Base-by-base conservation (phyloP, 2,888 invertebrate species). In the Orthosia incerta region DNA sequence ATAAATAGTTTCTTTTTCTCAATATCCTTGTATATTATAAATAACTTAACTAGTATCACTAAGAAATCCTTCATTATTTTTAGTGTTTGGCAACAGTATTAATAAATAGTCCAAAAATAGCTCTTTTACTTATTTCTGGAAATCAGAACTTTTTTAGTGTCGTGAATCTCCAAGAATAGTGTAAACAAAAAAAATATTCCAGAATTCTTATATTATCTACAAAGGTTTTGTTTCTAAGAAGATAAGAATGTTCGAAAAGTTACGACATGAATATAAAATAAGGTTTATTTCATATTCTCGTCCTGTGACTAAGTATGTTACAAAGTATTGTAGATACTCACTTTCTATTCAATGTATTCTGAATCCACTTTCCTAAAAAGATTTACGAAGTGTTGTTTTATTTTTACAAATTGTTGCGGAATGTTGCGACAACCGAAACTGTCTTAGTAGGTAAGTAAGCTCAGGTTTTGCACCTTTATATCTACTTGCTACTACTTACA, bases 241-340 rank as follows among this genome's bases (percentile, higher is more conserved):
- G 66, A 64, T 85, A 74, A 62, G 48, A 76, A 66, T 59, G 56
- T 70, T 60, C 16, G 20, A 39, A 71, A 83, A 83, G 76, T 70
- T 83, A 48, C 26, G 46, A 74, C 51, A 81, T 39, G 79, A 74
- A 79, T 83, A 76, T 76, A 45, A 69, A 73, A 79, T 73, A 60
- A 73, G 82, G 55, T 71, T 69, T 78, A 61, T 74, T 78, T 75
- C 61, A 61, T 67, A 75, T 83, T 57, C 62, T 45, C 53, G 18
- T 63, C 31, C 45, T 80, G 77, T 75, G 53, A 61, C 53, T 69
- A 63, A 72, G 48, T 76, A 65, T 56, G 64, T 71, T 23, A 56
- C 20, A 20, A 60, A 57, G 60, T 60, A 53, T 53, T 20, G 48
- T 70, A 56, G 50, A 67, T 48, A 48, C 26, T 46, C 13, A 56